Base-by-base conservation (phyloP, 2,113 vertebrate genomes). In the Thamnophis sirtalis region DNA sequence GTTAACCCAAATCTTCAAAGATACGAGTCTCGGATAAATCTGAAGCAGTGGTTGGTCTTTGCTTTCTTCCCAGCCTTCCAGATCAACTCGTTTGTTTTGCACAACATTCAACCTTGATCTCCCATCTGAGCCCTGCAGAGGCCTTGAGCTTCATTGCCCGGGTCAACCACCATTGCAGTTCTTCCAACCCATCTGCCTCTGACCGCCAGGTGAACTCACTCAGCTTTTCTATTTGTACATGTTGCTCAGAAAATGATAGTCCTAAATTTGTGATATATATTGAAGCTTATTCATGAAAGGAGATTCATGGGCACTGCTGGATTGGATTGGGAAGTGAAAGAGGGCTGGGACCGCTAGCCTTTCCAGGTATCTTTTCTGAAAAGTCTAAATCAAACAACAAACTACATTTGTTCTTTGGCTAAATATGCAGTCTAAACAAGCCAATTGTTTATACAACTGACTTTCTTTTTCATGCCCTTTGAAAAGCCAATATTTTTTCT, bases 161-260 rank as follows among this genome's bases (percentile, higher is more conserved):
- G 33, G 38, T 93, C 87, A 93, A 91, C 21, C 92, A 54, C 6
- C 50, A 58, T 3, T 60, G 58, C 3, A 63, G 19, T 0, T 43
- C 88, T 51, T 38, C 91, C 9, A 28, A 54, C 3, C 33, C 88
- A 0, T 53, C 90, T 13, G 0, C 89, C 1, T 51, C 26, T 43
- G 90, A 89, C 87, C 92, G 26, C 4, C 92, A 93, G 92, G 92
- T 93, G 84, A 89, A 56, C 43, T 26, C 26, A n/a, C 26, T 43
- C 22, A 7, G 22, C 0, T 21, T 51, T 51, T 43, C 38, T 19
- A 24, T 53, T 68, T 50, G n/a, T 8, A 63, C 3, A 21, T 50
- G 50, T 53, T 53, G 85, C 50, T 53, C 85, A 51, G 26, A 17
- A 86, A n/a, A n/a, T 1, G 3, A 33, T 17, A 55, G n/a, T 87